A percentile compares a stretch with the other conserved stretches of the same genome.
Conservation (phyloP, 1,140 invertebrate species). For the Nephila pilipes region DNA sequence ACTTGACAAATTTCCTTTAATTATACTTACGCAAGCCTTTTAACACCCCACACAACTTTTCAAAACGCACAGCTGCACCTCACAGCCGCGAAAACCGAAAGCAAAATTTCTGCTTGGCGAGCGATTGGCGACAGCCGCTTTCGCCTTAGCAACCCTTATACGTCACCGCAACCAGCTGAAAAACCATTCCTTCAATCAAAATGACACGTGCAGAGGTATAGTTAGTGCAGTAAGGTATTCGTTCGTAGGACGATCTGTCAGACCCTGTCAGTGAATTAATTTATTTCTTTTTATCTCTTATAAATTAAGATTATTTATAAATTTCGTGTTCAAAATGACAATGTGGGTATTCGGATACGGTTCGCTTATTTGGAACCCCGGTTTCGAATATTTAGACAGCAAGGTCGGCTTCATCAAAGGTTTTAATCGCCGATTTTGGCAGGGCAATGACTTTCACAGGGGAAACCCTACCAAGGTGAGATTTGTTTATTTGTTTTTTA, state of each 20-base stretch:
- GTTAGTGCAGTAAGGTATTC: background rate
- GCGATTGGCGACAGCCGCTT: background rate
- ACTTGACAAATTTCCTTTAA: too few relatives aligned
- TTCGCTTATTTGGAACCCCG: conserved; percentile 92
- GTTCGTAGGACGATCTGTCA: background rate
- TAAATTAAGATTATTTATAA: background rate
- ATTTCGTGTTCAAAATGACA: conserved; percentile 6
- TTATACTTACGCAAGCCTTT: too few relatives aligned
- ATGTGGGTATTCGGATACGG: conserved; percentile 93
- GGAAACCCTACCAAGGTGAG: conserved; percentile 89
- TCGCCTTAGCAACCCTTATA: background rate
- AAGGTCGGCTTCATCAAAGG: conserved; percentile 88
- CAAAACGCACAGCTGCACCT: too few relatives aligned
- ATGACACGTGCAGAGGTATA: conserved; percentile 11
- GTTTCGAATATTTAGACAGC: conserved; percentile 88
- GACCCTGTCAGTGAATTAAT: background rate
- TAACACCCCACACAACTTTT: too few relatives aligned
- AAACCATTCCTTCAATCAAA: background rate
- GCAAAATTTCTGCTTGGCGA: background rate
- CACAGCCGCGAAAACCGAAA: too few relatives aligned
- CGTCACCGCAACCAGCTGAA: background rate
- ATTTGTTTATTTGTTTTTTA: conserved; percentile 55
- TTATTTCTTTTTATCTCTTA: background rate
- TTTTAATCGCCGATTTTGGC: conserved; percentile 91
- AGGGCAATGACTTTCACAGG: conserved; percentile 91